Evolutionary conservation across 2,888 invertebrate species (phyloP).

Genomic region (Andrena flavipes): DNA sequence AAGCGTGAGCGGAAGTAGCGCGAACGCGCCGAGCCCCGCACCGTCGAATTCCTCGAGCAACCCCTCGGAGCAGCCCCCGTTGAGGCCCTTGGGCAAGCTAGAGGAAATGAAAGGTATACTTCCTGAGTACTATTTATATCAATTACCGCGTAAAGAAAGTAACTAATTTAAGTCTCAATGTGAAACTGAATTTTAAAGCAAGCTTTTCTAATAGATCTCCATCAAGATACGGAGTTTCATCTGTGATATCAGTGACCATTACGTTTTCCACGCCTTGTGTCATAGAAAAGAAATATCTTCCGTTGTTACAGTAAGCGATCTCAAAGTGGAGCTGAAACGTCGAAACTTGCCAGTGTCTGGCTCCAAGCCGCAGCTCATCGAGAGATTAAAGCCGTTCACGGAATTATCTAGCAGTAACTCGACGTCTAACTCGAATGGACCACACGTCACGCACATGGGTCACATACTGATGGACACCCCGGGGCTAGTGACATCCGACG

Average conservation of each 20-base stretch:
- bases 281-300: neutral
- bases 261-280: no score
- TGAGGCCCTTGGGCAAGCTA: slow-evolving; percentile 88
- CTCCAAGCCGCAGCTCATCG: slow-evolving; percentile 97
- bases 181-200: no score
- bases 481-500: slow-evolving; percentile 81
- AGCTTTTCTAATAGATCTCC: no score
- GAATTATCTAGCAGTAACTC: slow-evolving; percentile 80
- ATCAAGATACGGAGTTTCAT: neutral
- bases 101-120: slow-evolving; percentile 94
- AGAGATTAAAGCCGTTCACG: slow-evolving; percentile 92
- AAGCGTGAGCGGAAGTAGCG: slow-evolving; percentile 80
- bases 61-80: slow-evolving; percentile 82
- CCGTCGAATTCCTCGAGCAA: slow-evolving; percentile 80
- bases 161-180: no score
- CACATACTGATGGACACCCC: slow-evolving; percentile 85
- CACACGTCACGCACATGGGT: slow-evolving; percentile 83
- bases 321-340: slow-evolving; percentile 97
- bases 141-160: neutral
- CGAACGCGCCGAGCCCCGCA: slow-evolving; percentile 82
- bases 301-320: slow-evolving; percentile 90
- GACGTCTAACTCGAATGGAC: slow-evolving; percentile 80
- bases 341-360: slow-evolving; percentile 98
- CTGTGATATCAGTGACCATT: no score
- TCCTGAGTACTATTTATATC: neutral